Evolutionary conservation across 2,113 vertebrate genomes (phyloP), one percentile per base, ranked within the genome.

Genomic region (Stegostoma tigrinum): DNA sequence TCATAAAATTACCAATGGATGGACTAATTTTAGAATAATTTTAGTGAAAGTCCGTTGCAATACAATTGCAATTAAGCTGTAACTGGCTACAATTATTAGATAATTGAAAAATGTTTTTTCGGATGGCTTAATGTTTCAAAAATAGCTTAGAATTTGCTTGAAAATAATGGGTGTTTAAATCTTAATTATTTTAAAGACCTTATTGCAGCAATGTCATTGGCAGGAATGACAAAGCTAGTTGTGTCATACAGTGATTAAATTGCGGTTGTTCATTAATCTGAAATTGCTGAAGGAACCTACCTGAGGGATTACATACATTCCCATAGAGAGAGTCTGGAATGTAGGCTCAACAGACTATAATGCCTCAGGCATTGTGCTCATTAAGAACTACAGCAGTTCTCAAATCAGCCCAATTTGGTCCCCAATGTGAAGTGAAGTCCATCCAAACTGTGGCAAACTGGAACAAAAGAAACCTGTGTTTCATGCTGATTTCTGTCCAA

Each of bases 131-230:
- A 38, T 38, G 6, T 64, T 67, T 93, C 89, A 66, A 93, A 38
- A 93, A 93, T 66, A 93, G n/a, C 89, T 93, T 15, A 23, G 89
- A 67, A 38, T 17, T 67, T 66, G 55, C 66, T 93, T 93, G 38
- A 42, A 93, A 55, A 61, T 90, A 55, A 66, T 38, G 89, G 87
- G 34, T 34, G 38, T 93, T 91, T 66, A 93, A 67, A 93, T 67
- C 89, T 93, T 93, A 93, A 93, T 38, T n/a, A 93, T 67, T 93
- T 93, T 66, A 93, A 93, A 67, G 66, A 38, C 8, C 52, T 90
- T 90, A 61, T 61, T 90, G 52, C 12, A 90, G 27, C 52, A 14
- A 90, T 2, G 21, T 93, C 0, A 93, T 93, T 66, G 61, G n/a
- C 61, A 21, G 61, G 34, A 1, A 93, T 38, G 55, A 61, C 34